Base-by-base conservation (phyloP, 2,113 vertebrate genomes). In the Clarias magur region DNA sequence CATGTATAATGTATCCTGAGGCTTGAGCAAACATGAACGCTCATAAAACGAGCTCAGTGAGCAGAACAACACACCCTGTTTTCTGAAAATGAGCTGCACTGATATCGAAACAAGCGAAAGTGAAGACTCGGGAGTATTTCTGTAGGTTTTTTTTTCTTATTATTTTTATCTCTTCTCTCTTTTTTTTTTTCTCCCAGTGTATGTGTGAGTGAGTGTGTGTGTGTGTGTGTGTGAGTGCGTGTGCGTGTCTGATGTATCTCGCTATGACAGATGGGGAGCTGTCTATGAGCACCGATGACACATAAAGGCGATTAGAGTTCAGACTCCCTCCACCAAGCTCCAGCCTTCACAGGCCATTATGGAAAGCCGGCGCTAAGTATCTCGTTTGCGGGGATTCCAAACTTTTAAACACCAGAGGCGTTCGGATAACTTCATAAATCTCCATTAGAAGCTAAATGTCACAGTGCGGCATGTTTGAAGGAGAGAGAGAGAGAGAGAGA, bases 231-330 rank as follows among this genome's bases (percentile, higher is more conserved):
- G 78, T 59, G 53, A 19, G 78, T 62, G 79, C 38, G 79, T 79
- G 17, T 48, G 54, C 75, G 13, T 63, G 83, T 93, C 90, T 91
- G 85, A 93, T 93, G 92, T 89, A 84, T 90, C 84, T 85, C 34
- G 12, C 90, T 91, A 89, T 93, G 93, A 93, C 91, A 10, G 90
- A 91, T 88, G 72, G 90, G 89, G 91, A 91, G 92, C 93, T 94
- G 93, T 92, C 85, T 91, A 86, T 86, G 82, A 80, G 89, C 85
- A 86, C 89, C 91, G 91, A 93, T 94, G 92, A 89, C 84, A 88
- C 85, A 86, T 81, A 88, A 87, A 86, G 86, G 72, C 93, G 94
- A 94, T 94, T 94, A 93, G 91, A 91, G 92, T 93, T 93, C 90
- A 93, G 86, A 90, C 89, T 93, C 87, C 90, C 85, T 80, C 53